These are phyloP conservation scores for Phainopepla nitens DNA, from an alignment of 2,113 vertebrate genomes.

Conservation along the genomic window DNA sequence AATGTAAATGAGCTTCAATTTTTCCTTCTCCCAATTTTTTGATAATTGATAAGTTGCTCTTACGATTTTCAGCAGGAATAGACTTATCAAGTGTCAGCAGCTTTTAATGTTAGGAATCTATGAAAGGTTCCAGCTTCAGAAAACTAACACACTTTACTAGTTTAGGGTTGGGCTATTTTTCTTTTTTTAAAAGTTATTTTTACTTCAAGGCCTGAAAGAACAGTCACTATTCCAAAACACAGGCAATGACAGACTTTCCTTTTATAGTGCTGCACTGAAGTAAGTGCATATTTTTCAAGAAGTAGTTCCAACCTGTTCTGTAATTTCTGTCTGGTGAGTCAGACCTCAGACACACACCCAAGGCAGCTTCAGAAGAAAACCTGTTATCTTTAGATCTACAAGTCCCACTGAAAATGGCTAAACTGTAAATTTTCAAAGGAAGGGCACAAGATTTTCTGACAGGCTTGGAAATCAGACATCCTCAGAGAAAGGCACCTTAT, in stretches of 20 bases:
- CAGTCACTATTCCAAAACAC: not conserved
- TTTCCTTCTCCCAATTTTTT: not conserved
- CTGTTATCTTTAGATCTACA: not conserved
- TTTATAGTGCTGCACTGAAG: not conserved
- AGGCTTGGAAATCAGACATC: not conserved
- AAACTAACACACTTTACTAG: not conserved
- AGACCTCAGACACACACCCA: conserved; percentile 4
- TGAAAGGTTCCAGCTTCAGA: not conserved
- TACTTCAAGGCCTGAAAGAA: not conserved
- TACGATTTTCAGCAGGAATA: not conserved
- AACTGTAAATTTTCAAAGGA: not conserved
- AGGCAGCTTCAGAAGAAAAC: not conserved
- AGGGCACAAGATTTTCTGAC: not conserved
- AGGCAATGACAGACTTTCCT: not conserved
- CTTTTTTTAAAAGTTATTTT: not conserved
- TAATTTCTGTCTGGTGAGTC: conserved; percentile 22
- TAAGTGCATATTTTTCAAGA: not conserved
- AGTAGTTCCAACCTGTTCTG: conserved; percentile 32
- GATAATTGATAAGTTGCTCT: not conserved
- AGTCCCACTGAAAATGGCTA: not conserved
- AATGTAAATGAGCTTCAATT: not conserved
- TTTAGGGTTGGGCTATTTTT: not conserved
- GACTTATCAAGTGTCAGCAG: not conserved
- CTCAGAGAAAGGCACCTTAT: not conserved
- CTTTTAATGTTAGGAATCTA: not conserved